phyloP scores from a whole-genome alignment of 2,797 vertebrate species.

The Epinephelus malabaricus region DNA sequence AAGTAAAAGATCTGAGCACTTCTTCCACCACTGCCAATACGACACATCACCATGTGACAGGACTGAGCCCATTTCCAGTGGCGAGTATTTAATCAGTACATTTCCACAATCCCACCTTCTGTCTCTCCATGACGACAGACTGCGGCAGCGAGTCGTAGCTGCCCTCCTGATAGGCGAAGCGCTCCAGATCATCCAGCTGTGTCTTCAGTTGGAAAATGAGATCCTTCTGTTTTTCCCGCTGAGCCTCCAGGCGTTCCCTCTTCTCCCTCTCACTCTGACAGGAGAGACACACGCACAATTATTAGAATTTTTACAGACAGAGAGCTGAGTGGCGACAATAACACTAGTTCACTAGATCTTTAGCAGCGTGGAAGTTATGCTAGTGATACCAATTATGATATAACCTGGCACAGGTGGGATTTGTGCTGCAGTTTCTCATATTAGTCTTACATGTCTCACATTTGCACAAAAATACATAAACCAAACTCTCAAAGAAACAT shows the following conservation, averaged over 20 bases:
- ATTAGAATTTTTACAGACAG: background rate
- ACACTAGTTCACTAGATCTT: background rate
- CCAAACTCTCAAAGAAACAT: background rate
- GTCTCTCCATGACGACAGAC: slow-evolving; percentile 96
- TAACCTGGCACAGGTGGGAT: no score
- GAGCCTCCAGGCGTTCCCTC: slow-evolving; percentile 91
- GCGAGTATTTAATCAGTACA: background rate
- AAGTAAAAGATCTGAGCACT: no score
- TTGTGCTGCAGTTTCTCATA: background rate
- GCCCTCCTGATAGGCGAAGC: slow-evolving; percentile 97
- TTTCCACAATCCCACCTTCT: slow-evolving; percentile 86
- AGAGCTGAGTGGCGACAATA: background rate
- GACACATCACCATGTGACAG: background rate
- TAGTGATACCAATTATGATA: background rate
- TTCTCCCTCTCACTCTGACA: slow-evolving; percentile 92
- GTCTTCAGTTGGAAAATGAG: slow-evolving; percentile 97
- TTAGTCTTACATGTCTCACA: slow-evolving; percentile 4
- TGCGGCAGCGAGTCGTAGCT: slow-evolving; percentile 97
- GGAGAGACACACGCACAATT: slow-evolving; percentile 17
- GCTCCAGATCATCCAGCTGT: slow-evolving; percentile 97
- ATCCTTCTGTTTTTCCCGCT: slow-evolving; percentile 95
- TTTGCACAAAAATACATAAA: slow-evolving; percentile 5
- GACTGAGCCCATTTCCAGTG: background rate
- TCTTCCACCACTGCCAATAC: no score
- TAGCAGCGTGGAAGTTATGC: background rate